Percentiles rank a stretch among this genome's conserved stretches.
Evolutionary conservation across 2,888 invertebrate species (phyloP).

Genomic region (Uloborus plumipes): DNA sequence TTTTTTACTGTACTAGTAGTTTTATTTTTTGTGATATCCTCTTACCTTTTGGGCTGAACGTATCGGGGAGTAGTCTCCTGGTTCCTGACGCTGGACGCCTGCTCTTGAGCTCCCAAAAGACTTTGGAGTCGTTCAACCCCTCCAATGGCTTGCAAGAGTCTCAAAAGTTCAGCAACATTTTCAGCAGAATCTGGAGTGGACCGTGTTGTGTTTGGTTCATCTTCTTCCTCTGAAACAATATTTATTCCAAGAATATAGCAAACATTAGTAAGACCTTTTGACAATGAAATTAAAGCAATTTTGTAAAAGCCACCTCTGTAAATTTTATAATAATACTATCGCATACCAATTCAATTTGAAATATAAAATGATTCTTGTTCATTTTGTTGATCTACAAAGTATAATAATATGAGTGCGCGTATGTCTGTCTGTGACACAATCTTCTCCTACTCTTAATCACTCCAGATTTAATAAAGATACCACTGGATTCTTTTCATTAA

Average conservation of each 20-base stretch:
- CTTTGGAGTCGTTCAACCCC: slow-evolving; percentile 69
- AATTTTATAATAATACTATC: too few species aligned
- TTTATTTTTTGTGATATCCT: too few species aligned
- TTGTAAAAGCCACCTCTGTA: neutral
- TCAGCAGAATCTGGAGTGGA: slow-evolving; percentile 24
- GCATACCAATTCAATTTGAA: too few species aligned
- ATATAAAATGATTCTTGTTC: too few species aligned
- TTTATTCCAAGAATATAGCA: too few species aligned
- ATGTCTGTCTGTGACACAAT: too few species aligned
- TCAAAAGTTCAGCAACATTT: slow-evolving; percentile 66
- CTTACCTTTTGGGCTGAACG: slow-evolving; percentile 39
- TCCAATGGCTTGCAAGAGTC: slow-evolving; percentile 68
- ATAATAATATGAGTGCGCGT: too few species aligned
- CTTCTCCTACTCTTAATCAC: too few species aligned
- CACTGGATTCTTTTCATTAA: too few species aligned
- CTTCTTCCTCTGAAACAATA: slow-evolving; percentile 1
- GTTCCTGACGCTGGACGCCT: slow-evolving; percentile 22
- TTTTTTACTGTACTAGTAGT: too few species aligned
- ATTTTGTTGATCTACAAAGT: too few species aligned
- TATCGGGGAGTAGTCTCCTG: slow-evolving; percentile 33
- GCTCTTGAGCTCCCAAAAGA: slow-evolving; percentile 55
- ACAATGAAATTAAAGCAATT: neutral
- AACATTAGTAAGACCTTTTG: neutral
- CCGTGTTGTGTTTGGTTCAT: neutral
- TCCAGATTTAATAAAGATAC: too few species aligned